Percentiles rank a stretch among this genome's conserved stretches.
Evolutionary conservation across 2,797 vertebrate species (phyloP).

Genomic region (Momotus momota): DNA sequence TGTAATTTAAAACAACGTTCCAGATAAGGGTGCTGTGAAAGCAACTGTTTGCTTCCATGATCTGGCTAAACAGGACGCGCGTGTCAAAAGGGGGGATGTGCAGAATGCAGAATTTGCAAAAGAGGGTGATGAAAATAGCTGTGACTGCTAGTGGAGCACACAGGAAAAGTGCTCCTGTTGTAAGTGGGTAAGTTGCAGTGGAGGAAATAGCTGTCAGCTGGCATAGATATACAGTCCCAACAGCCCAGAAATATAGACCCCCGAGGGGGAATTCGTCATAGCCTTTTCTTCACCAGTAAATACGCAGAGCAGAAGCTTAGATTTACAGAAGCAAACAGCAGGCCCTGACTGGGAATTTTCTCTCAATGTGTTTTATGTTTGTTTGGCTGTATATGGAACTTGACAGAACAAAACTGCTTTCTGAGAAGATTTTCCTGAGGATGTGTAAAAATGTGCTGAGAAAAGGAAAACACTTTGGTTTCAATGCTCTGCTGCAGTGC

Average conservation of each 20-base stretch:
- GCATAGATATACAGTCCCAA: background rate
- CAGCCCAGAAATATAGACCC: background rate
- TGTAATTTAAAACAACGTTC: background rate
- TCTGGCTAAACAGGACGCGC: background rate
- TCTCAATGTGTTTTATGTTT: background rate
- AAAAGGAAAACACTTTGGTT: background rate
- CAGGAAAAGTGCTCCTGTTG: background rate
- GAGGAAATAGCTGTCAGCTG: slow-evolving; percentile 36
- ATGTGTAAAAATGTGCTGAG: background rate
- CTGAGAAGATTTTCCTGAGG: background rate
- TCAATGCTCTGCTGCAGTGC: background rate
- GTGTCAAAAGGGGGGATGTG: background rate
- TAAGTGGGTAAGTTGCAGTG: background rate
- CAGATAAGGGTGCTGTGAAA: background rate
- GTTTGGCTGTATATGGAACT: background rate
- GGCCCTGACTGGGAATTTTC: background rate
- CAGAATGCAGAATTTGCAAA: slow-evolving; percentile 22
- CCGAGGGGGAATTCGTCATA: background rate
- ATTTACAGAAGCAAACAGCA: background rate
- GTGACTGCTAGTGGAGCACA: background rate
- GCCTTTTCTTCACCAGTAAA: background rate
- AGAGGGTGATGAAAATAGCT: slow-evolving; percentile 32
- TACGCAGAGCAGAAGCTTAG: background rate
- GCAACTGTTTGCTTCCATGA: slow-evolving; percentile 23
- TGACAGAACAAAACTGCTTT: background rate